phyloP scores from a whole-genome alignment of 2,797 vertebrate species.

The Betta splendens region DNA sequence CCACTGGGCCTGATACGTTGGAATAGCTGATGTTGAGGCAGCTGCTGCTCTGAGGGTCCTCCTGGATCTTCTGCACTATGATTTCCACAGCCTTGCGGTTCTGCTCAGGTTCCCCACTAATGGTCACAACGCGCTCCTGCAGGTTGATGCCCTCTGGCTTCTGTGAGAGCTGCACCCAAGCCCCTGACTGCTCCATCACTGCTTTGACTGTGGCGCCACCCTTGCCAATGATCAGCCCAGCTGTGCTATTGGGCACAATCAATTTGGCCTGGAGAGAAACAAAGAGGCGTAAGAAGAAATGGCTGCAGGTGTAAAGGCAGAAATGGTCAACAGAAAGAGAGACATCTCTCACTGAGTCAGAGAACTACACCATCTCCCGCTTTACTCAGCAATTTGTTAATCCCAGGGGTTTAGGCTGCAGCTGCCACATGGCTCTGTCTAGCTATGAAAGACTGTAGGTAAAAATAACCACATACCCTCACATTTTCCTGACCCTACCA shows the following conservation, averaged over 20 bases:
- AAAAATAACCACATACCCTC: constrained; percentile 83
- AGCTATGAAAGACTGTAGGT: constrained; percentile 78
- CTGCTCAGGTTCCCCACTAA: constrained; percentile 93
- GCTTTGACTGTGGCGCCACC: constrained; percentile 93
- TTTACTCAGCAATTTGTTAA: constrained; percentile 85
- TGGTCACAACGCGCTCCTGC: constrained; percentile 94
- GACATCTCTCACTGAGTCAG: constrained; percentile 63
- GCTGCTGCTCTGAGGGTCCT: constrained; percentile 95
- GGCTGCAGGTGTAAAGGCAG: constrained; percentile 39
- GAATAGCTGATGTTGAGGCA: constrained; percentile 97
- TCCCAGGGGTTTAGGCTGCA: constrained; percentile 83
- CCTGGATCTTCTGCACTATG: constrained; percentile 96
- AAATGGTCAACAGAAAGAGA: constrained; percentile 50
- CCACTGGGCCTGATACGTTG: constrained; percentile 93
- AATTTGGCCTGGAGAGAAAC: constrained; percentile 87
- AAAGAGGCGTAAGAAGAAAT: constrained; percentile 53
- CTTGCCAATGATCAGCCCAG: constrained; percentile 94
- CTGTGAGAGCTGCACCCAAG: constrained; percentile 97
- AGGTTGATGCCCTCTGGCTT: constrained; percentile 96
- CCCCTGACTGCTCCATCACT: constrained; percentile 95
- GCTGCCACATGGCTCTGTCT: constrained; percentile 79
- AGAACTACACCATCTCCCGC: constrained; percentile 67
- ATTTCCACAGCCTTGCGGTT: constrained; percentile 93
- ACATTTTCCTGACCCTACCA: constrained; percentile 79
- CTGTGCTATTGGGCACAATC: constrained; percentile 95